Evolutionary conservation across 2,113 vertebrate genomes (phyloP), one percentile per base, ranked within the genome.

Genomic region (Eurypyga helias): DNA sequence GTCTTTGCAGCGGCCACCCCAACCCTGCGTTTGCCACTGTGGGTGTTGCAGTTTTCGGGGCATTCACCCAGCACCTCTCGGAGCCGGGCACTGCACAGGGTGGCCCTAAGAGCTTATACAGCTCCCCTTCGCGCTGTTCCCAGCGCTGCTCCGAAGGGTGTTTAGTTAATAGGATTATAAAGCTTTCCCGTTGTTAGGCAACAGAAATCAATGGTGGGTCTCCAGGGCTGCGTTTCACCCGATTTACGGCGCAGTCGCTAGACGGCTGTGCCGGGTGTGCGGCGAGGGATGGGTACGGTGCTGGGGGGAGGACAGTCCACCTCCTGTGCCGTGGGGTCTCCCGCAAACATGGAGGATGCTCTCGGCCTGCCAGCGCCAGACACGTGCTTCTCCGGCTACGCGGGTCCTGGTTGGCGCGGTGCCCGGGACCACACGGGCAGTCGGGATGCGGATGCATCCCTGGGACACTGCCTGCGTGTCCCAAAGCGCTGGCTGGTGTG

Each of bases 131-230:
- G 76, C 11, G 3, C 43, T 8, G 38, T 11, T 52, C 83, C 90
- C 90, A 13, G 67, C 45, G 93, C 83, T 93, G 88, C 87, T 33
- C 87, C 92, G 11, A 82, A 83, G 92, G 89, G 83, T 93, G 90
- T 96, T 97, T 89, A 91, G 94, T 95, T 97, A 96, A 95, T 89
- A 84, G 95, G 97, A 97, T 96, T 96, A 90, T 89, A 90, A 96
- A 95, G 92, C 97, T 94, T 93, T 95, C 83, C 88, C 81, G 90
- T 96, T 33, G 76, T 94, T 95, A 96, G 95, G 96, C 97, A 96
- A 90, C 61, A 11, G 92, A 75, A 95, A 96, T 93, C 96, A 92
- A 87, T 94, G 96, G 60, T 78, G 85, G 64, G 64, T 79, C 93
- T 81, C 90, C 57, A 34, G 90, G 97, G 93, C 88, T 36, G 95